Conservation (phyloP, 2,888 invertebrate genomes). For the Idaea biselata region DNA sequence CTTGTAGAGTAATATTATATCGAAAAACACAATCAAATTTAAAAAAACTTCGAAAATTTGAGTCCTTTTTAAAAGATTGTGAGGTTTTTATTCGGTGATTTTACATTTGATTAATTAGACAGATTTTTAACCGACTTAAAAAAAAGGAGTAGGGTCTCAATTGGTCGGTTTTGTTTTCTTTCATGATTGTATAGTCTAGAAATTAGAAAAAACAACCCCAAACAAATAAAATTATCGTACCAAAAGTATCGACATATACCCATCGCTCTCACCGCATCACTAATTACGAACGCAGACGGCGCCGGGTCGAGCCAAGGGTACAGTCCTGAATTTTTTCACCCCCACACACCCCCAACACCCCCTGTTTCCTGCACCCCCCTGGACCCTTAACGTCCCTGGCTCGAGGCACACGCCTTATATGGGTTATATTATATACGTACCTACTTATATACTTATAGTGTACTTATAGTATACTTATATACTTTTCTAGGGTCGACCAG, state of each 20-base stretch:
- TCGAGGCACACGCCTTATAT: slow-evolving; percentile 61
- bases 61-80: too few species aligned
- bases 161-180: too few species aligned
- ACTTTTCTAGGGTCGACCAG: slow-evolving; percentile 77
- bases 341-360: slow-evolving; percentile 61
- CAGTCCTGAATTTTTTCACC: slow-evolving; percentile 74
- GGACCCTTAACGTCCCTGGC: slow-evolving; percentile 76
- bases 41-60: too few species aligned
- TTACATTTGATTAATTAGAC: too few species aligned
- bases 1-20: too few species aligned
- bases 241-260: slow-evolving; percentile 52
- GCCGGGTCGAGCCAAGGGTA: slow-evolving; percentile 75
- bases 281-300: slow-evolving; percentile 76
- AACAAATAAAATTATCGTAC: slow-evolving; percentile 20
- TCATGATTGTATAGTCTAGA: too few species aligned
- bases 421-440: slow-evolving; percentile 49
- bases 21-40: too few species aligned
- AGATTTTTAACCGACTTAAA: too few species aligned
- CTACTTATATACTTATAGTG: not conserved
- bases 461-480: slow-evolving; percentile 35
- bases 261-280: slow-evolving; percentile 67
- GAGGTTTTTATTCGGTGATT: too few species aligned
- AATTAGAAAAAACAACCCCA: too few species aligned
- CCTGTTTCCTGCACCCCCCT: slow-evolving; percentile 66
- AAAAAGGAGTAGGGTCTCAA: too few species aligned